Conservation (phyloP, 2,797 vertebrate genomes). For the Rhynchonycteris naso region DNA sequence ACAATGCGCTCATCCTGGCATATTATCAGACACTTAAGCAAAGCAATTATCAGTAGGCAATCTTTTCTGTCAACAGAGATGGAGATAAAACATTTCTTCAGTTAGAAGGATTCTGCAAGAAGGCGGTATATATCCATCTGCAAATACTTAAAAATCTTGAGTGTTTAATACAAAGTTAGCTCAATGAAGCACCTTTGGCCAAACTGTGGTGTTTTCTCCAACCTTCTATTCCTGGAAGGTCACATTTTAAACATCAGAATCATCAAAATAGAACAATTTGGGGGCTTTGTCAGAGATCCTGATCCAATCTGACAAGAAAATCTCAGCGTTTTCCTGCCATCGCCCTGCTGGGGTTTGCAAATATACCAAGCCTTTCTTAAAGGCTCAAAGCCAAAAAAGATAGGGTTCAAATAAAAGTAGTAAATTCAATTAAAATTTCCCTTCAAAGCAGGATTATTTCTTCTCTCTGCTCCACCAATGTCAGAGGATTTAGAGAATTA, state of each 20-base stretch:
- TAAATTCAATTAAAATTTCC: conserved; percentile 49
- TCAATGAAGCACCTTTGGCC: conserved; percentile 51
- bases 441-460: conserved; percentile 57
- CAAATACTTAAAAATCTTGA: conserved; percentile 78
- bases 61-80: conserved; percentile 87
- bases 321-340: conserved; percentile 40
- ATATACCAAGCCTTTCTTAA: neutral
- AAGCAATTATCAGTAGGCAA: conserved; percentile 88
- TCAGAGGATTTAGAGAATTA: conserved; percentile 44
- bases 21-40: conserved; percentile 88
- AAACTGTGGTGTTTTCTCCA: neutral
- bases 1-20: conserved; percentile 87
- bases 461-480: neutral
- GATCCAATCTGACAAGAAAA: conserved; percentile 22
- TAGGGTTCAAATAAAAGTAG: conserved; percentile 45
- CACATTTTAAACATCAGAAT: conserved; percentile 40
- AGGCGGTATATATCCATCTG: conserved; percentile 72
- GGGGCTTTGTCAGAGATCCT: neutral
- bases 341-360: conserved; percentile 11
- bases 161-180: conserved; percentile 56
- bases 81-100: conserved; percentile 84
- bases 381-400: neutral
- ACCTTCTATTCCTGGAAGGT: neutral
- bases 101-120: conserved; percentile 80
- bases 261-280: neutral